Evolutionary conservation across 64 coral and sea anemone species (phyloP).

Genomic region (Montipora cactus): DNA sequence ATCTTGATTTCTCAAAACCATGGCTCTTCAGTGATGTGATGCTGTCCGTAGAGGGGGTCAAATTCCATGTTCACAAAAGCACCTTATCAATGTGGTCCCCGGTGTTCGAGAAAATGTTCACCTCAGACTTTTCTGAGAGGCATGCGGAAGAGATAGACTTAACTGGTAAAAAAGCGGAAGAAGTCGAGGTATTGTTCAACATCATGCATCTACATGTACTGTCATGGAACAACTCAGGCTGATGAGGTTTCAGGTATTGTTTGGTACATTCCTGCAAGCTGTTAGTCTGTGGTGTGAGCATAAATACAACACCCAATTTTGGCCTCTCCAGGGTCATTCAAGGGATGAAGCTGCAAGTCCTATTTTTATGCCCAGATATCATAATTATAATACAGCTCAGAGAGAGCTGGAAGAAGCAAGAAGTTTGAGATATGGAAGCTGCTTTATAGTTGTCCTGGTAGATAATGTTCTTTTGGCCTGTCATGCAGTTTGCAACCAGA

Average conservation of each 20-base stretch:
- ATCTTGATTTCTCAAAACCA: constrained; percentile 66
- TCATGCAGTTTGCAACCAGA: too few species aligned
- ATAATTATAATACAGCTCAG: too few species aligned
- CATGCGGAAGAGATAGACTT: constrained; percentile 56
- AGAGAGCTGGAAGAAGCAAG: fast-evolving
- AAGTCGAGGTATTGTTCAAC: constrained; percentile 56
- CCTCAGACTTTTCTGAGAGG: constrained; percentile 60
- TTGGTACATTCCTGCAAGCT: background rate
- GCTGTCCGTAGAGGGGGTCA: constrained; percentile 43
- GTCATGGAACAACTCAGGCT: background rate
- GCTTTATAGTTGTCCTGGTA: too few species aligned
- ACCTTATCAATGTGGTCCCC: constrained; percentile 79
- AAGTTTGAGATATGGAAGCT: too few species aligned
- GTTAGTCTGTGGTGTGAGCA: too few species aligned
- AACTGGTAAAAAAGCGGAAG: constrained; percentile 50
- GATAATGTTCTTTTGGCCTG: too few species aligned
- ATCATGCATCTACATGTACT: constrained; percentile 23
- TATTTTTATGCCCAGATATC: too few species aligned
- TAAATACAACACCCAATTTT: too few species aligned
- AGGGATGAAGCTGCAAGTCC: too few species aligned
- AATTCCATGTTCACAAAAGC: constrained; percentile 70
- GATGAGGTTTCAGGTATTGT: constrained; percentile 28
- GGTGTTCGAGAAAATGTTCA: constrained; percentile 77
- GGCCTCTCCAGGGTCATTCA: too few species aligned
- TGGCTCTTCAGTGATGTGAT: constrained; percentile 79